Evolutionary conservation across 2,797 vertebrate genomes (phyloP).

Genomic region (Varecia variegata): DNA sequence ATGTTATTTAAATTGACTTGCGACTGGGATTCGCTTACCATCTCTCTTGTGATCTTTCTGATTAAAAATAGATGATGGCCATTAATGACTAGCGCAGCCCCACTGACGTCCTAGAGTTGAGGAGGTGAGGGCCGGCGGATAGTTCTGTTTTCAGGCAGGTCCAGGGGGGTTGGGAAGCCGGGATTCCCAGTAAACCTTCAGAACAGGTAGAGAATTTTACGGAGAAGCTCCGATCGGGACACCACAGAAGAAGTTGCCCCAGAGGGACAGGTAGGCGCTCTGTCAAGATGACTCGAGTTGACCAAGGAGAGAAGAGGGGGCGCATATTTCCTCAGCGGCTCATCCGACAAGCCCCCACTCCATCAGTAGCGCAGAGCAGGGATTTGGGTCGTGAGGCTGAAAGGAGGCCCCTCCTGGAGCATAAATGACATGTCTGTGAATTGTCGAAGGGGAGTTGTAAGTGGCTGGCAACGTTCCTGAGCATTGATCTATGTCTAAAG

Average conservation of each 20-base stretch:
- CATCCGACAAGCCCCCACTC: background rate
- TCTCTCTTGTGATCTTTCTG: conserved; percentile 78
- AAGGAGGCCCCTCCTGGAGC: background rate
- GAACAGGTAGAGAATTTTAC: background rate
- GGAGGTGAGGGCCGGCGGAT: background rate
- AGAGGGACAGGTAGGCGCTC: background rate
- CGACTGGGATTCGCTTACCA: conserved; percentile 68
- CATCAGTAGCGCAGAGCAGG: background rate
- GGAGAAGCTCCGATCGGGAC: background rate
- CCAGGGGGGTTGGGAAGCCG: background rate
- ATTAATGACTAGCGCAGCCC: conserved; percentile 85
- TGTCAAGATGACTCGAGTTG: background rate
- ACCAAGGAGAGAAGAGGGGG: background rate
- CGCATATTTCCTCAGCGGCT: background rate
- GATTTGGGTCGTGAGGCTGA: background rate
- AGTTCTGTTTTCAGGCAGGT: background rate
- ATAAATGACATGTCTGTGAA: background rate
- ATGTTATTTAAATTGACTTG: conserved; percentile 80
- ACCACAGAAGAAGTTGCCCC: background rate
- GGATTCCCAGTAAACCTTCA: background rate
- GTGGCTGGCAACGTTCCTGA: background rate
- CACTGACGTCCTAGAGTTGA: conserved; percentile 76
- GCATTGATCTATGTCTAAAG: background rate
- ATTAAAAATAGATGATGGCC: conserved; percentile 90
- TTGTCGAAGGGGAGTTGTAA: background rate